phyloP scores from a whole-genome alignment of 2,113 vertebrate genomes.

The Myanophis thanlyinensis region DNA sequence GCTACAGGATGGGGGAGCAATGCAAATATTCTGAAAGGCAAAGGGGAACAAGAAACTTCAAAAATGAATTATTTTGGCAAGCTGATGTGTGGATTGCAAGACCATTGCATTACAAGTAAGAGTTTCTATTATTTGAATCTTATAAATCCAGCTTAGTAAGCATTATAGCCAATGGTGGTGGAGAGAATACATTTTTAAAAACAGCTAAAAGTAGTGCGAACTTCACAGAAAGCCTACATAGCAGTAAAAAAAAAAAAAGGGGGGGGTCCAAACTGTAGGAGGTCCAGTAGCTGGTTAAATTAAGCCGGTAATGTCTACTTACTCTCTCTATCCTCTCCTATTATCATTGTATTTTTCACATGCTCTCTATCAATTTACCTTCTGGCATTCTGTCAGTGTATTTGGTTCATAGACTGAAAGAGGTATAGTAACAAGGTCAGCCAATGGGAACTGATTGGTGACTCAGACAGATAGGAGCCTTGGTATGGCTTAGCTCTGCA shows the following conservation, averaged over 20 bases:
- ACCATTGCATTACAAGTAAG: not conserved
- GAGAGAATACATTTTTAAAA: not conserved
- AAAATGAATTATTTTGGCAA: not conserved
- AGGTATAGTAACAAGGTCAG: too few relatives aligned
- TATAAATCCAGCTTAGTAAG: accelerated
- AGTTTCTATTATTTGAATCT: not conserved
- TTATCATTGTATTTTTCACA: not conserved
- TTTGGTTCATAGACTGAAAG: too few relatives aligned
- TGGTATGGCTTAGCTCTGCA: too few relatives aligned
- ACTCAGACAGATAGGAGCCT: too few relatives aligned
- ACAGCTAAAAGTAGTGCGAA: not conserved
- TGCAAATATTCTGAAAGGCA: not conserved
- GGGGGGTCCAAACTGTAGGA: not conserved
- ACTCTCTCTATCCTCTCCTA: not conserved
- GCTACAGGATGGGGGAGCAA: slow-evolving; percentile 13
- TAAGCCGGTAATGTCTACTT: not conserved
- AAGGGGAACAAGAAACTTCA: not conserved
- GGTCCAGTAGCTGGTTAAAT: too few relatives aligned
- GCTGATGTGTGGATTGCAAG: not conserved
- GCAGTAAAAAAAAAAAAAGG: not conserved
- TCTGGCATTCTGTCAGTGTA: too few relatives aligned
- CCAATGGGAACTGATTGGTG: too few relatives aligned
- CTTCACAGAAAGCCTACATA: not conserved
- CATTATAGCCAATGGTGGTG: not conserved
- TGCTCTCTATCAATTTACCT: not conserved